Percentiles rank a stretch among this genome's conserved stretches.
These are phyloP conservation scores for Euthynnus affinis DNA, from an alignment of 2,797 vertebrate genomes.

Conservation along the genomic window DNA sequence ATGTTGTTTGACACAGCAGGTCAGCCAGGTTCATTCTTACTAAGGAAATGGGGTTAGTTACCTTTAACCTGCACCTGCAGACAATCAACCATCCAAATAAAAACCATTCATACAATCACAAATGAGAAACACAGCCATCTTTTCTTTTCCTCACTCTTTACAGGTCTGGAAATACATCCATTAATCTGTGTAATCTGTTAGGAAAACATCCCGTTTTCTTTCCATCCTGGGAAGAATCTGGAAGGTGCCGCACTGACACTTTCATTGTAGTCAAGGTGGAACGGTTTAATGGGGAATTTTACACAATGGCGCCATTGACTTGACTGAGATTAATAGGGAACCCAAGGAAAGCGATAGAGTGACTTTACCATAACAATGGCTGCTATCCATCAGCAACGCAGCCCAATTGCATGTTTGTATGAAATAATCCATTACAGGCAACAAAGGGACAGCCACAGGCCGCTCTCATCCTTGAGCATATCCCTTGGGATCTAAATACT, in stretches of 20 bases:
- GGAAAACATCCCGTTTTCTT: constrained; percentile 49
- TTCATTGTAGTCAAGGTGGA: constrained; percentile 72
- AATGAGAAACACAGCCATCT: constrained; percentile 35
- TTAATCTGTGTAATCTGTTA: constrained; percentile 63
- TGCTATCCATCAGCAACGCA: constrained; percentile 69
- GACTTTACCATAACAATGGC: constrained; percentile 79
- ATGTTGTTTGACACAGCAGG: constrained; percentile 51
- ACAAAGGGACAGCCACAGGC: constrained; percentile 58
- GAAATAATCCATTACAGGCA: constrained; percentile 78
- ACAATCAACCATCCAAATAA: constrained; percentile 42
- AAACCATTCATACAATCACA: constrained; percentile 51
- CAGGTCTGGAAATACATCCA: constrained; percentile 44
- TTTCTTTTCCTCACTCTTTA: constrained; percentile 22
- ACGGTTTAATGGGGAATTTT: constrained; percentile 74
- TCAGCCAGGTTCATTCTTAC: constrained; percentile 33
- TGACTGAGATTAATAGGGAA: constrained; percentile 77
- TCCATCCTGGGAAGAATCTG: constrained; percentile 25
- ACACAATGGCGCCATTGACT: constrained; percentile 74
- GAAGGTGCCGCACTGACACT: constrained; percentile 59
- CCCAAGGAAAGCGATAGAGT: constrained; percentile 51
- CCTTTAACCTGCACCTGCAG: constrained; percentile 52
- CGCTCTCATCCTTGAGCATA: constrained; percentile 43
- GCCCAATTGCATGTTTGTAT: constrained; percentile 76
- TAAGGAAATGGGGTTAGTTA: constrained; percentile 65
- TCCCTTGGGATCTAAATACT: constrained; percentile 58